Evolutionary conservation across 2,888 invertebrate species (phyloP), one percentile per base, ranked within the genome.

Genomic region (Drosophila nigricruria): DNA sequence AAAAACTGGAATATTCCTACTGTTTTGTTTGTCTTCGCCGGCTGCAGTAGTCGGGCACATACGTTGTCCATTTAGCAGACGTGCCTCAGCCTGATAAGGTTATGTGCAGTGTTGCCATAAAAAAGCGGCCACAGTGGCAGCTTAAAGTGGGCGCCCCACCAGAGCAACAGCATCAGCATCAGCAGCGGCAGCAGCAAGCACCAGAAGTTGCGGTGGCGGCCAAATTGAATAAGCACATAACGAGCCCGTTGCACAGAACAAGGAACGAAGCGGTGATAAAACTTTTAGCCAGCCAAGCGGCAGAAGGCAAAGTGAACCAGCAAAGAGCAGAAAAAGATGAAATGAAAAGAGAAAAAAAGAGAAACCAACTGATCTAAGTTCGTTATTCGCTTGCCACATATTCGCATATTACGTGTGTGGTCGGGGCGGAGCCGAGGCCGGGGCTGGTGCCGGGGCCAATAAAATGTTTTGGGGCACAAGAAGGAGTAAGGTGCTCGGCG

Each of bases 141-240:
- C 58, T 64, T 50, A 56, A 64, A 71, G 65, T 60, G 65, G 50
- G 38, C 27, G 53, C 63, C 50, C 52, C 57, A 47, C 58, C 62
- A 42, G 54, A 73, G 61, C 61, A 63, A 32, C 40, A 67, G 56
- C 53, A 52, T 25, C 57, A 53, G 23, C 36, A 64, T 34, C 49
- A 30, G 25, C 57, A 57, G 16, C 38, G 59, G 40, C 49, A 50
- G 4, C 60, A 64, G 54, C 49, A 56, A 52, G 45, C 70, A 67
- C 53, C 57, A 61, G 58, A 32, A 76, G 61, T 36, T 62, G 67
- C 58, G 65, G 64, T 42, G 61, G 54, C 40, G 34, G 70, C 70
- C 77, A 87, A 86, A 86, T 86, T 86, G 86, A 86, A 86, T 86
- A 86, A 86, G 77, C 79, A 89, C 82, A 87, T 86, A 86, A 86